These are phyloP conservation scores for Camptogramma bilineatum DNA, from an alignment of 2,888 invertebrate genomes.

Conservation along the genomic window DNA sequence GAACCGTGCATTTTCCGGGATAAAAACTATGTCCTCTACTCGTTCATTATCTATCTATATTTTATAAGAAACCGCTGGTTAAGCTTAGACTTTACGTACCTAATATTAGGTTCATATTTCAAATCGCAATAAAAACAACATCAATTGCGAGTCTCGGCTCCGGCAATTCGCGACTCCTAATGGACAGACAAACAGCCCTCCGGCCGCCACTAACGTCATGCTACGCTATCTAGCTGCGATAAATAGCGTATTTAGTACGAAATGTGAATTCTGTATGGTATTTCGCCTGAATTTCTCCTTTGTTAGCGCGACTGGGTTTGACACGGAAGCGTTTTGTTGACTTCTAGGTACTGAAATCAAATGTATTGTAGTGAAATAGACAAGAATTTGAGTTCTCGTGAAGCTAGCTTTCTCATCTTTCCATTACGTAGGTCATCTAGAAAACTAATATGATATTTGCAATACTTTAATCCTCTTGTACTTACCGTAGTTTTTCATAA, in stretches of 20 bases:
- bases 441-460: too few species aligned
- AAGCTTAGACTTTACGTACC: too few species aligned
- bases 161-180: conserved; percentile 26
- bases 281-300: conserved; percentile 30
- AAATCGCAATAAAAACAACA: conserved; percentile 17
- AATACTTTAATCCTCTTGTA: too few species aligned
- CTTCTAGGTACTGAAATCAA: background rate
- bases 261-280: conserved; percentile 37
- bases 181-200: conserved; percentile 44
- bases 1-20: too few species aligned
- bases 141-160: conserved; percentile 3
- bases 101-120: too few species aligned
- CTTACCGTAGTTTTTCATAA: too few species aligned
- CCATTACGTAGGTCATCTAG: too few species aligned
- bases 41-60: too few species aligned
- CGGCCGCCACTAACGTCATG: conserved; percentile 44
- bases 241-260: conserved; percentile 42
- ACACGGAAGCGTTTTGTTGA: background rate
- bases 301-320: background rate
- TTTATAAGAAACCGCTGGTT: too few species aligned
- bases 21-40: too few species aligned
- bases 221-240: conserved; percentile 41
- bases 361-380: background rate
- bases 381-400: background rate
- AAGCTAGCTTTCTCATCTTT: background rate